Percentiles rank a stretch among this genome's conserved stretches.
Evolutionary conservation across 2,113 vertebrate species (phyloP).

Genomic region (Mesoclemmys tuberculata): DNA sequence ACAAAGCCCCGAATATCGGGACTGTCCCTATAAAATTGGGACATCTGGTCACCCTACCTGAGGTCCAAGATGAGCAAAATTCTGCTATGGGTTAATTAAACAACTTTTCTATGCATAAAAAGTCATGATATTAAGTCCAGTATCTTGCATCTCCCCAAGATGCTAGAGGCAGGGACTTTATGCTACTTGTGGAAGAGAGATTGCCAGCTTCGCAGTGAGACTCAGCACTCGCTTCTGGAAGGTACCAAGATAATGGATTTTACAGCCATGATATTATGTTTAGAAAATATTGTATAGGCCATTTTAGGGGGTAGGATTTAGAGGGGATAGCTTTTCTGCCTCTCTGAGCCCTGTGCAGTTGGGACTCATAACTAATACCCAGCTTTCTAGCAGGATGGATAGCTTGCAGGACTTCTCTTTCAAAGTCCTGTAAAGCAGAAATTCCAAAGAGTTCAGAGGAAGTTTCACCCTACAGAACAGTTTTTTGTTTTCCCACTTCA

Average conservation of each 20-base stretch:
- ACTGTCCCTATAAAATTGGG: no score
- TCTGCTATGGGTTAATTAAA: neutral
- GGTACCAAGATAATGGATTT: neutral
- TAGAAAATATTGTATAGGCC: neutral
- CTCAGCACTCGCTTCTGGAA: neutral
- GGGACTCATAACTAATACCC: neutral
- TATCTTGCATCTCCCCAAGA: neutral
- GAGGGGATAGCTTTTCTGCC: neutral
- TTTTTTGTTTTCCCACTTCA: neutral
- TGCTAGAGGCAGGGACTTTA: neutral
- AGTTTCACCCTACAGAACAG: neutral
- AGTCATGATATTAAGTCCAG: fast-evolving
- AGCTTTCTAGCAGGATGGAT: neutral
- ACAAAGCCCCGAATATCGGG: no score
- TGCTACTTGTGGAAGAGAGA: neutral
- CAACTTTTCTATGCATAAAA: fast-evolving
- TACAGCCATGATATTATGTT: neutral
- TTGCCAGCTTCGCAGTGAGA: neutral
- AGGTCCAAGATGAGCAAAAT: neutral
- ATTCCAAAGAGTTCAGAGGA: neutral
- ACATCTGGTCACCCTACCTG: no score
- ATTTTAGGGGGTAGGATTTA: neutral
- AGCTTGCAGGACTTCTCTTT: neutral
- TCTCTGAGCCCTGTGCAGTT: fast-evolving
- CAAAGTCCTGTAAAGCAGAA: neutral